Base-by-base conservation (phyloP, 1,140 invertebrate genomes). In the Bombus turneri region DNA sequence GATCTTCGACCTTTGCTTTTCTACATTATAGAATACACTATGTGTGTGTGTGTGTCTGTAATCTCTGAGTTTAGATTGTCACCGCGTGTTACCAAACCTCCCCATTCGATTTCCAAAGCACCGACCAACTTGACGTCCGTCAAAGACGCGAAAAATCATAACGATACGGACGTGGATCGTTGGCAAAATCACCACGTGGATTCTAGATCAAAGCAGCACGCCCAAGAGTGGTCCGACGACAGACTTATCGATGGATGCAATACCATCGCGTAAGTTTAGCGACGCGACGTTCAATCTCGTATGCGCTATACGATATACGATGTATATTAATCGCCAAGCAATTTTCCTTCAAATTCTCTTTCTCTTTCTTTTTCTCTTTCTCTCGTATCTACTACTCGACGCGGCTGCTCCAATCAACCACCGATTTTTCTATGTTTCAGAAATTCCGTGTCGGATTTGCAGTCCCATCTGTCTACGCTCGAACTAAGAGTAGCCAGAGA, bases 401-500 rank as follows among this genome's bases (percentile, higher is more conserved):
- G 6, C 41, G 8, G 10, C 0, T 10, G 3, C 10, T 37, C n/a
- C 13, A 4, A 81, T 59, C 13, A 62, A 62, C 28, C 9, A 69
- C 9, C 28, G 64, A 2, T 25, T 37, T 73, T n/a, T 31, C 18
- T 28, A 12, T 25, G 43, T 89, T 88, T 81, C 72, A 95, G 93
- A 81, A 95, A 92, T 86, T 93, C 93, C 75, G 95, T 96, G n/a
- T 94, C 95, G 39, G 96, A 97, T 91, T 93, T 97, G 62, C 96
- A 97, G 86, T 96, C 95, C 85, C 96, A 97, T 86, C 94, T 97
- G 25, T 95, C 96, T 3, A 96, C 97, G 86, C 94, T 98, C 25
- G 97, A 98, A 91, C 92, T 96, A 15, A 95, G 96, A 90, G 94
- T 97, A 18, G 95, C 94, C 43, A 95, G 95, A 91, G 97, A 97